Percentiles rank a stretch among this genome's conserved stretches.
phyloP scores from a whole-genome alignment of 1,140 invertebrate genomes.

The Scaptomyza montana region DNA sequence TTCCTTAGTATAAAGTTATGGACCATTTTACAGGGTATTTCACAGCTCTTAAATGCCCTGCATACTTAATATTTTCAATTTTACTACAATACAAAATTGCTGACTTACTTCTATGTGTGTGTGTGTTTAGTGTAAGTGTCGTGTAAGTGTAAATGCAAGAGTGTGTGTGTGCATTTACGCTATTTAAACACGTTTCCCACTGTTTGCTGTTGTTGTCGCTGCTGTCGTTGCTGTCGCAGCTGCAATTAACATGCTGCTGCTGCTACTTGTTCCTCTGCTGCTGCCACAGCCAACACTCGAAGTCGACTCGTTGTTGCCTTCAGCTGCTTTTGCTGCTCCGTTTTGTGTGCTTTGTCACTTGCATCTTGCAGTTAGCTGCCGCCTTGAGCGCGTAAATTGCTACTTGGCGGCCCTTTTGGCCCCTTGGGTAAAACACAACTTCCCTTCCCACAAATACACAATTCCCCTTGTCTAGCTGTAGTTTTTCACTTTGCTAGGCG shows the following conservation, averaged over 20 bases:
- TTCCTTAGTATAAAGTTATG: too few species aligned
- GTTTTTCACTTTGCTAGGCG: slow-evolving; percentile 52
- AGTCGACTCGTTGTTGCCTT: slow-evolving; percentile 33
- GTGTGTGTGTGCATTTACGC: slow-evolving; percentile 52
- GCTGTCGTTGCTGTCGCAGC: slow-evolving; percentile 56
- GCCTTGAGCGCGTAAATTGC: slow-evolving; percentile 77
- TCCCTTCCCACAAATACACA: not conserved
- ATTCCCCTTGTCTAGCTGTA: slow-evolving; percentile 13
- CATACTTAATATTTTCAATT: slow-evolving; percentile 62
- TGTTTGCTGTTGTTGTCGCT: slow-evolving; percentile 55
- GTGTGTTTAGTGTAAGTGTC: slow-evolving; percentile 9
- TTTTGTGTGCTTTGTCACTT: slow-evolving; percentile 73
- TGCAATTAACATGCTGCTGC: slow-evolving; percentile 76
- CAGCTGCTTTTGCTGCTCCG: slow-evolving; percentile 26
- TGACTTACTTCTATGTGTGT: slow-evolving; percentile 14
- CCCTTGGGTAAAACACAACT: not conserved
- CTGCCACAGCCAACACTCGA: slow-evolving; percentile 55
- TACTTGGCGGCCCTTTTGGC: slow-evolving; percentile 59
- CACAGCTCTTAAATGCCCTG: not conserved
- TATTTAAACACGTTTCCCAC: slow-evolving; percentile 76
- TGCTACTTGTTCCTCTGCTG: slow-evolving; percentile 30
- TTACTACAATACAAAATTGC: slow-evolving; percentile 50
- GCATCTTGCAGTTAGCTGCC: slow-evolving; percentile 60
- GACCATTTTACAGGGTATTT: slow-evolving; percentile 15
- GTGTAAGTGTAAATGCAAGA: slow-evolving; percentile 10